Evolutionary conservation across 2,888 invertebrate genomes (phyloP).

Genomic region (Morpho deidamia): DNA sequence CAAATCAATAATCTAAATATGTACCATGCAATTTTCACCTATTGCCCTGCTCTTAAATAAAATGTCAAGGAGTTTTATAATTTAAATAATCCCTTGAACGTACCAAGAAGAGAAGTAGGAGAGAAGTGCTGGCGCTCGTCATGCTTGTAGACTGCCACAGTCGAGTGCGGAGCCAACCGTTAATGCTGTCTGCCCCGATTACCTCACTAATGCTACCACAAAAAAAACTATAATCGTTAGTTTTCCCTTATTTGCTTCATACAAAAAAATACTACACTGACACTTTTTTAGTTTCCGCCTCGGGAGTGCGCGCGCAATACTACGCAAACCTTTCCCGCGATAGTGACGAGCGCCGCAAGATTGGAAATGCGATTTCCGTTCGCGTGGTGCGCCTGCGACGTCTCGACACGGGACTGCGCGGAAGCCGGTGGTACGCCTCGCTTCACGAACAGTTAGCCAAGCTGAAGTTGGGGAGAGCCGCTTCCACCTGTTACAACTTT

Average conservation of each 20-base stretch:
- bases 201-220: conserved; percentile 59
- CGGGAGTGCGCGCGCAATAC: conserved; percentile 7
- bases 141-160: conserved; percentile 76
- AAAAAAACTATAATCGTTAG: conserved; percentile 37
- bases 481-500: conserved; percentile 69
- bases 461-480: conserved; percentile 51
- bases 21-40: too few relatives aligned
- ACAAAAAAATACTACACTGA: conserved; percentile 23
- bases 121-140: conserved; percentile 68
- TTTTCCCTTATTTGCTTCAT: not conserved
- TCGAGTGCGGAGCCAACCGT: conserved; percentile 76
- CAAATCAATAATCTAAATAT: too few relatives aligned
- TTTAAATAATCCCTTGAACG: conserved; percentile 28
- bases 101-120: conserved; percentile 65
- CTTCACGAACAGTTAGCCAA: conserved; percentile 68
- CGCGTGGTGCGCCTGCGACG: conserved; percentile 60
- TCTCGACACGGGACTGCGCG: conserved; percentile 61
- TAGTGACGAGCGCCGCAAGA: conserved; percentile 19
- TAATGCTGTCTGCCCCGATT: conserved; percentile 77
- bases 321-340: conserved; percentile 30
- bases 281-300: conserved; percentile 16
- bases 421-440: conserved; percentile 49
- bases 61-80: too few relatives aligned
- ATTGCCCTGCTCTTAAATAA: too few relatives aligned
- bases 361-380: conserved; percentile 20